A percentile compares a stretch with the other conserved stretches of the same genome.
Conservation (phyloP, 2,113 vertebrate species). For the Takifugu bimaculatus region DNA sequence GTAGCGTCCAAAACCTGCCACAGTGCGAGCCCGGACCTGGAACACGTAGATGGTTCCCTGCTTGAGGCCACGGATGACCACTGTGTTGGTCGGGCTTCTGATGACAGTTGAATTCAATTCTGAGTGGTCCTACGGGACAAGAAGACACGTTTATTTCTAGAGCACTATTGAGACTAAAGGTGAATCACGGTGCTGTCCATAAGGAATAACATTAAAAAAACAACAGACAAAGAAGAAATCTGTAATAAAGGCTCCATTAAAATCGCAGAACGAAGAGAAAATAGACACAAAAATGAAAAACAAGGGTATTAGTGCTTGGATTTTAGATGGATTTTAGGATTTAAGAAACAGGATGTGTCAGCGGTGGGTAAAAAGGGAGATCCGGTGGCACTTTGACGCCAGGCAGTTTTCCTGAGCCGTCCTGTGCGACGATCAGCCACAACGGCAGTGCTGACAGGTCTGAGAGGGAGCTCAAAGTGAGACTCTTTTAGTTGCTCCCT, state of each 20-base stretch:
- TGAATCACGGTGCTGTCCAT: no score
- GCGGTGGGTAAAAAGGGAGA: slow-evolving; percentile 24
- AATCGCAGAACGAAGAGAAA: no score
- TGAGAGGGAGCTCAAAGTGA: slow-evolving; percentile 34
- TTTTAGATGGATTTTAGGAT: no score
- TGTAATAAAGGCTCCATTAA: no score
- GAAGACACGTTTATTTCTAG: background rate
- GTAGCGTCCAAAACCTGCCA: slow-evolving; percentile 95
- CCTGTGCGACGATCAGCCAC: slow-evolving; percentile 41
- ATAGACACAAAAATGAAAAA: no score
- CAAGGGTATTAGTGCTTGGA: no score
- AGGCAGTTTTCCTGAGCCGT: slow-evolving; percentile 39
- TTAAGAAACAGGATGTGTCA: background rate
- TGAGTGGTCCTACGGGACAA: slow-evolving; percentile 80
- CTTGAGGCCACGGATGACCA: slow-evolving; percentile 88
- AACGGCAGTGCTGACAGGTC: slow-evolving; percentile 44
- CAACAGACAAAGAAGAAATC: no score
- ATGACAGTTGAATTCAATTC: slow-evolving; percentile 87
- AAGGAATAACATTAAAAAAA: no score
- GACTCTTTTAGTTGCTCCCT: slow-evolving; percentile 56
- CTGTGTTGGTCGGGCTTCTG: slow-evolving; percentile 95
- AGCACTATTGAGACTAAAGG: no score
- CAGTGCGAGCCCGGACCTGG: slow-evolving; percentile 96
- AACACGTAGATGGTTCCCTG: slow-evolving; percentile 97
- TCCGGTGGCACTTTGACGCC: slow-evolving; percentile 65